These are phyloP conservation scores for Pomacea maculata DNA, from an alignment of 1,140 invertebrate species.

Conservation along the genomic window DNA sequence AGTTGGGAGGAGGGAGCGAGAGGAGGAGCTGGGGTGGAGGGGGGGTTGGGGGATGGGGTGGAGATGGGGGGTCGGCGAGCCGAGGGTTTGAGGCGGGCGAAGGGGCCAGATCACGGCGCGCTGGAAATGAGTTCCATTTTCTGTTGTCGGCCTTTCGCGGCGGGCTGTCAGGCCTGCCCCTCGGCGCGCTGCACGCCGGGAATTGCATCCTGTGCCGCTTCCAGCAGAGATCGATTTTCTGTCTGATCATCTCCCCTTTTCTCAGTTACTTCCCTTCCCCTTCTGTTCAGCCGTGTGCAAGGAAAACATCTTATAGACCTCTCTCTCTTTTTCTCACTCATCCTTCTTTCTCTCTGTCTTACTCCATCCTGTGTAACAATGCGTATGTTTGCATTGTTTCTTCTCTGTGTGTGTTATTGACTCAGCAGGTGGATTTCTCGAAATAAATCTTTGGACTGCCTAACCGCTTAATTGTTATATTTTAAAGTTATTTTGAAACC, in stretches of 20 bases:
- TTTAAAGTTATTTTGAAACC: too few species aligned
- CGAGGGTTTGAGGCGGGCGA: not conserved
- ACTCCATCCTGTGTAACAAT: too few species aligned
- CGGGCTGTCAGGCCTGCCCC: slow-evolving; percentile 7
- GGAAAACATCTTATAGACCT: too few species aligned
- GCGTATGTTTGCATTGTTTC: too few species aligned
- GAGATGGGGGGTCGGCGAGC: not conserved
- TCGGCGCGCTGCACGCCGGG: slow-evolving; percentile 4
- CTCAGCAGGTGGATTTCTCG: too few species aligned
- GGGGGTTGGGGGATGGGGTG: not conserved
- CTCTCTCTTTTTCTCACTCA: too few species aligned
- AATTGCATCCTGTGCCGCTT: slow-evolving; percentile 10
- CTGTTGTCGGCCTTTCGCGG: slow-evolving; percentile 4
- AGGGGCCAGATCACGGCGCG: not conserved
- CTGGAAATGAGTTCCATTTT: slow-evolving; percentile 11
- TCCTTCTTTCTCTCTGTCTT: too few species aligned
- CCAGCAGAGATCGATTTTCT: slow-evolving; percentile 7
- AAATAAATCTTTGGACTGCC: too few species aligned
- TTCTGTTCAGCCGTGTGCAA: too few species aligned
- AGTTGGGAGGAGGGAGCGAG: not conserved
- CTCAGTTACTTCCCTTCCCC: too few species aligned
- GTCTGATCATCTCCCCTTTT: not conserved
- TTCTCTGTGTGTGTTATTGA: too few species aligned
- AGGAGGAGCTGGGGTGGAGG: not conserved
- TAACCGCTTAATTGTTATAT: too few species aligned